Evolutionary conservation across 2,113 vertebrate genomes (phyloP).

Genomic region (Vidua chalybeata): DNA sequence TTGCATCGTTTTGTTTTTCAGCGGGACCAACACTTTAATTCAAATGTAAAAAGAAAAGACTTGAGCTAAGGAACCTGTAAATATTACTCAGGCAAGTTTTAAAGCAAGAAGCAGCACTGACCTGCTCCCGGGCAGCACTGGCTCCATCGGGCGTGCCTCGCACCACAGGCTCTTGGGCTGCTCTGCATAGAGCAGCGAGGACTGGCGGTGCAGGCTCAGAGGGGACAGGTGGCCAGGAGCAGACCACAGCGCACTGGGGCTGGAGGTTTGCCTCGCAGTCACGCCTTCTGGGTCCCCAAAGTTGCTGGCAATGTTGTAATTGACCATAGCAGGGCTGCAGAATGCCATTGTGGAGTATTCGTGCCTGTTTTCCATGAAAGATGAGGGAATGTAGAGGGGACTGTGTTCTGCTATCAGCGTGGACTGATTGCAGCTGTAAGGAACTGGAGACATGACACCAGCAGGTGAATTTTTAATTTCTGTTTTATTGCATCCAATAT

Average conservation of each 20-base stretch:
- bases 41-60: not conserved
- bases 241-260: slow-evolving; percentile 83
- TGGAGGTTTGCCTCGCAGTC: slow-evolving; percentile 71
- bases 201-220: slow-evolving; percentile 81
- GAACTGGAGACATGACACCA: slow-evolving; percentile 63
- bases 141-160: slow-evolving; percentile 76
- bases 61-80: not conserved
- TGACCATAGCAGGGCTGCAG: slow-evolving; percentile 82
- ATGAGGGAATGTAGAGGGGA: slow-evolving; percentile 85
- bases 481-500: slow-evolving; percentile 79
- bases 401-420: slow-evolving; percentile 76
- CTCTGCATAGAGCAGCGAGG: slow-evolving; percentile 81
- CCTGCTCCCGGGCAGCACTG: slow-evolving; percentile 73
- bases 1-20: not conserved
- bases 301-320: slow-evolving; percentile 72
- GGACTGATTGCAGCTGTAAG: slow-evolving; percentile 80
- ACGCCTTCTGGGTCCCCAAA: slow-evolving; percentile 71
- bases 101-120: slow-evolving; percentile 24
- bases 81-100: not conserved
- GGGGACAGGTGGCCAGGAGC: slow-evolving; percentile 77
- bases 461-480: slow-evolving; percentile 77
- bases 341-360: slow-evolving; percentile 84
- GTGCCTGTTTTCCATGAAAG: slow-evolving; percentile 81
- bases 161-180: slow-evolving; percentile 82
- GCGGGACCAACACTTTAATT: not conserved